These are phyloP conservation scores for Alouatta palliata DNA, from an alignment of 2,113 vertebrate genomes.

Conservation along the genomic window DNA sequence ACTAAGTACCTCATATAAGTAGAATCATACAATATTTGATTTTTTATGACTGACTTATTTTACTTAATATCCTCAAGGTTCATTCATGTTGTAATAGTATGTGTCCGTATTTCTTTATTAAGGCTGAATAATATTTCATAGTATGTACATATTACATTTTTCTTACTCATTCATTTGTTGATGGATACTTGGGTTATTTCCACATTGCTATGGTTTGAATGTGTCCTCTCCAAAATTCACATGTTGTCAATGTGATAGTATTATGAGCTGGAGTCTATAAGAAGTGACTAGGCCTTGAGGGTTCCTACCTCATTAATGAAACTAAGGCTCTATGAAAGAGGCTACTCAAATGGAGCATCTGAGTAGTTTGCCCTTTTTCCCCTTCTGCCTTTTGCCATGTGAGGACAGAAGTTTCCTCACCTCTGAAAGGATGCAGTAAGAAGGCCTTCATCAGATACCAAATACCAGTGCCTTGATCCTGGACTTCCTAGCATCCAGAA, in stretches of 20 bases:
- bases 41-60: background rate
- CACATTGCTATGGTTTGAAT: background rate
- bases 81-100: background rate
- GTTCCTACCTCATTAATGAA: background rate
- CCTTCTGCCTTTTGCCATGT: background rate
- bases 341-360: too few species aligned
- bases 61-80: background rate
- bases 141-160: rapidly evolving
- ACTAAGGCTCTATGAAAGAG: background rate
- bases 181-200: background rate
- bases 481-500: background rate
- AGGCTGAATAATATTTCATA: background rate
- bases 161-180: background rate
- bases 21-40: background rate
- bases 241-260: too few species aligned
- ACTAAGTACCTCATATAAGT: background rate
- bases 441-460: background rate
- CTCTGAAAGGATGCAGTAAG: background rate
- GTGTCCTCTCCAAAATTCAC: background rate
- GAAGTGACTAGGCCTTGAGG: background rate
- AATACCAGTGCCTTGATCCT: background rate
- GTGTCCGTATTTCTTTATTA: background rate
- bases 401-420: background rate
- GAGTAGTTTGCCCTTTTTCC: background rate
- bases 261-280: background rate